These are phyloP conservation scores for Oscheius sp. DNA, from an alignment of 2,888 invertebrate species.

Conservation along the genomic window DNA sequence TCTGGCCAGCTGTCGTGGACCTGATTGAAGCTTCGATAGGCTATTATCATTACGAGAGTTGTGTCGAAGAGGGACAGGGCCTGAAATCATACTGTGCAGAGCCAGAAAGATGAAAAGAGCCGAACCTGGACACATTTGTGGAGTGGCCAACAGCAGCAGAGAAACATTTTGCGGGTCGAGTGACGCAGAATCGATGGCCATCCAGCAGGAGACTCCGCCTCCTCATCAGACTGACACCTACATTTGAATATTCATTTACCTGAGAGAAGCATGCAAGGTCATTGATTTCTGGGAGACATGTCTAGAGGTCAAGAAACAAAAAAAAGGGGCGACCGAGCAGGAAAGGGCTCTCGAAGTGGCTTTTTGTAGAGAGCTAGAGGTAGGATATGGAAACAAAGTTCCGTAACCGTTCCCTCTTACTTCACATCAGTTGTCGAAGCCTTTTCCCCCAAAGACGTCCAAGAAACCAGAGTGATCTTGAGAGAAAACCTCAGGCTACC, in stretches of 20 bases:
- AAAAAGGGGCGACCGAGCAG: no score
- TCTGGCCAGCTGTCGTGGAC: constrained; percentile 44
- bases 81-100: constrained; percentile 31
- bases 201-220: constrained; percentile 2
- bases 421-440: no score
- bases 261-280: background rate
- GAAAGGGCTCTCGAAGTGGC: no score
- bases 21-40: constrained; percentile 46
- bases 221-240: constrained; percentile 32
- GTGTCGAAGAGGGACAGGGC: constrained; percentile 56
- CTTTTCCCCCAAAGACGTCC: no score
- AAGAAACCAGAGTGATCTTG: no score
- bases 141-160: constrained; percentile 69
- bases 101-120: no score
- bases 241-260: constrained; percentile 32
- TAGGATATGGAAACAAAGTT: no score
- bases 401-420: no score
- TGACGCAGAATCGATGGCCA: constrained; percentile 28
- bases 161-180: constrained; percentile 27
- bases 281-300: no score
- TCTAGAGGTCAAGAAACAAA: no score
- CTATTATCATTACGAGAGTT: constrained; percentile 46
- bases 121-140: constrained; percentile 65
- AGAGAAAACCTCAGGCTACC: no score
- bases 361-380: no score